These are phyloP conservation scores for Acronicta aceris DNA, from an alignment of 2,888 invertebrate genomes.

Conservation along the genomic window DNA sequence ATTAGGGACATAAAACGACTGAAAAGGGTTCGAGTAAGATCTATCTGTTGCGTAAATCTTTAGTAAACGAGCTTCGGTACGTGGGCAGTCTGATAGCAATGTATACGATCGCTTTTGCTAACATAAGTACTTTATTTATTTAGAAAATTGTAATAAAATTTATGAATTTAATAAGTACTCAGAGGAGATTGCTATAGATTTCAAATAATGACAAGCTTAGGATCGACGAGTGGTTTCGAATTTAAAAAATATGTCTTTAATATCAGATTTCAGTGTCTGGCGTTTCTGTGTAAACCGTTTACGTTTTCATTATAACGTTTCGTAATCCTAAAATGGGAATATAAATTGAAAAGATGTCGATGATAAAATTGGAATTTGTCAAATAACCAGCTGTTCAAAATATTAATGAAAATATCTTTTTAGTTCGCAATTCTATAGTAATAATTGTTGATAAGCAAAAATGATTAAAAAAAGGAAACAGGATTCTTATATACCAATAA, in stretches of 20 bases:
- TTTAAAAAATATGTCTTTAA: conserved; percentile 45
- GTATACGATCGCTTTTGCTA: conserved; percentile 36
- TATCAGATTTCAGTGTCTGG: conserved; percentile 27
- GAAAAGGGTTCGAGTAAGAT: conserved; percentile 74
- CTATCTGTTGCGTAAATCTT: conserved; percentile 63
- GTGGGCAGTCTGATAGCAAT: conserved; percentile 60
- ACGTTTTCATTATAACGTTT: conserved; percentile 44
- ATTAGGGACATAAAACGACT: conserved; percentile 72
- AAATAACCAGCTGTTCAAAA: not conserved
- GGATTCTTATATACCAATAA: too few relatives aligned
- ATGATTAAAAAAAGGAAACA: too few relatives aligned
- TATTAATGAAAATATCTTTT: not conserved
- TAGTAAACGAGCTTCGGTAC: conserved; percentile 64
- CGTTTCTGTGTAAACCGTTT: conserved; percentile 34
- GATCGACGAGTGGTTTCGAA: conserved; percentile 24
- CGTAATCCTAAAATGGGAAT: conserved; percentile 15
- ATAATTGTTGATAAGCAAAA: too few relatives aligned
- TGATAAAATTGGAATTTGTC: conserved; percentile 15
- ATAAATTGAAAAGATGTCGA: conserved; percentile 22
- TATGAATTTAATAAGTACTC: conserved; percentile 33
- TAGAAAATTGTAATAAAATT: conserved; percentile 31
- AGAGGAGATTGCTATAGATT: conserved; percentile 32
- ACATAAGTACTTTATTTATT: conserved; percentile 18
- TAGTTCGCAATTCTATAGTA: too few relatives aligned
- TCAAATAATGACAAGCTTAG: conserved; percentile 29